A percentile compares a stretch with the other conserved stretches of the same genome.
Evolutionary conservation across 2,888 invertebrate species (phyloP).

Genomic region (Andricus quercusramuli): DNA sequence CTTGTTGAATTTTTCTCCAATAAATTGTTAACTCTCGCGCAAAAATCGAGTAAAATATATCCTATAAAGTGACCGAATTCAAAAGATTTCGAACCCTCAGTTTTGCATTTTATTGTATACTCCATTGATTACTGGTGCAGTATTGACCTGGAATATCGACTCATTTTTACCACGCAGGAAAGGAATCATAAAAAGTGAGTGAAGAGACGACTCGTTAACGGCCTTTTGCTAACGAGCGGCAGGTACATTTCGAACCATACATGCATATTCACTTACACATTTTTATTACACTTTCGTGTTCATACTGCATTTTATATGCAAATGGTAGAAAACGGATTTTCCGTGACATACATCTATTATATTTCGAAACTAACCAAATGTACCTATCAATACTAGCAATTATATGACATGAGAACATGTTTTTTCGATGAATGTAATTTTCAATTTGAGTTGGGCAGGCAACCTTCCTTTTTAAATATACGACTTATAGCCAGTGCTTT

Average conservation of each 20-base stretch:
- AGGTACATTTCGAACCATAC: conserved; percentile 3
- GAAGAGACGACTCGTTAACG: conserved; percentile 31
- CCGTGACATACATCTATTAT: background rate
- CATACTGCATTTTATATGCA: conserved; percentile 16
- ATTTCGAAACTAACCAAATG: background rate
- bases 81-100: background rate
- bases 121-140: background rate
- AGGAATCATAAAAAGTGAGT: conserved; percentile 15
- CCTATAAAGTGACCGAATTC: background rate
- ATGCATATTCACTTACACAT: conserved; percentile 3
- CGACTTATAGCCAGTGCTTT: background rate
- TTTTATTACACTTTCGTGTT: background rate
- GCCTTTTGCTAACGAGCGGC: conserved; percentile 21
- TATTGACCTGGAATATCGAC: conserved; percentile 24
- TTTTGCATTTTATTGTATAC: background rate
- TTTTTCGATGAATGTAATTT: background rate
- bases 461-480: background rate
- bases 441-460: background rate
- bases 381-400: background rate
- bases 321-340: conserved; percentile 17
- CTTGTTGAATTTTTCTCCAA: background rate
- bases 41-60: background rate
- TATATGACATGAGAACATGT: background rate
- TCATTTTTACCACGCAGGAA: background rate
- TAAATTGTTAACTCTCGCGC: background rate